These are phyloP conservation scores for Conger conger DNA, from an alignment of 2,113 vertebrate genomes.

Conservation along the genomic window DNA sequence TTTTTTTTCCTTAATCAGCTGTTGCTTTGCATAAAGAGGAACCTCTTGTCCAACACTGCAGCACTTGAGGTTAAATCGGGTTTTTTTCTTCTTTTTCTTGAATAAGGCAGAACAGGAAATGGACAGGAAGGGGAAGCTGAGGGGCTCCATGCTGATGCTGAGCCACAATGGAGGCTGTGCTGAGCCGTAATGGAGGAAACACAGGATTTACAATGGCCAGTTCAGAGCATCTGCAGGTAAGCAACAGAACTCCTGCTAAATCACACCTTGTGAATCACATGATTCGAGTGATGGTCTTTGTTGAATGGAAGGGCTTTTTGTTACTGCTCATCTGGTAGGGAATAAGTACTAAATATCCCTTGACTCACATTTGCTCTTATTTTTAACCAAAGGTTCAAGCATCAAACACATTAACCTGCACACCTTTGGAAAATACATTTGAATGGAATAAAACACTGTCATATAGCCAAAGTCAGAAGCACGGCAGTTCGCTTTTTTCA, in stretches of 20 bases:
- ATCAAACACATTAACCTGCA: neutral
- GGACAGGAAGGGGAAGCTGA: conserved; percentile 14
- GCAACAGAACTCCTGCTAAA: neutral
- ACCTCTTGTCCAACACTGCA: neutral
- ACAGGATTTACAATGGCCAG: neutral
- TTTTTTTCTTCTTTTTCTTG: neutral
- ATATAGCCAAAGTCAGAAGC: too few relatives aligned
- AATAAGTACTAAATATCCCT: too few relatives aligned
- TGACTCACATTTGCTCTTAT: too few relatives aligned
- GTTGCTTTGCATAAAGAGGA: neutral
- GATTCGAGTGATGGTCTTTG: neutral
- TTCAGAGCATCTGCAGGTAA: conserved; percentile 1
- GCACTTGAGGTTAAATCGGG: neutral
- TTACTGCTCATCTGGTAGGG: too few relatives aligned
- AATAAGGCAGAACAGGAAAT: conserved; percentile 1
- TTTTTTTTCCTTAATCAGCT: neutral
- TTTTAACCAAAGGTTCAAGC: too few relatives aligned
- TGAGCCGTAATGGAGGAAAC: neutral
- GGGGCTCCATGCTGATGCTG: too few relatives aligned
- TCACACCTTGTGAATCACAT: neutral
- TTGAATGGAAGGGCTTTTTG: neutral
- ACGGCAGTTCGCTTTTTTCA: neutral
- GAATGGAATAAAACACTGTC: neutral
- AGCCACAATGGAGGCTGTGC: neutral
- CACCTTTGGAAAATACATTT: neutral